These are phyloP conservation scores for Diorhabda sublineata DNA, from an alignment of 1,140 invertebrate species.

Conservation along the genomic window DNA sequence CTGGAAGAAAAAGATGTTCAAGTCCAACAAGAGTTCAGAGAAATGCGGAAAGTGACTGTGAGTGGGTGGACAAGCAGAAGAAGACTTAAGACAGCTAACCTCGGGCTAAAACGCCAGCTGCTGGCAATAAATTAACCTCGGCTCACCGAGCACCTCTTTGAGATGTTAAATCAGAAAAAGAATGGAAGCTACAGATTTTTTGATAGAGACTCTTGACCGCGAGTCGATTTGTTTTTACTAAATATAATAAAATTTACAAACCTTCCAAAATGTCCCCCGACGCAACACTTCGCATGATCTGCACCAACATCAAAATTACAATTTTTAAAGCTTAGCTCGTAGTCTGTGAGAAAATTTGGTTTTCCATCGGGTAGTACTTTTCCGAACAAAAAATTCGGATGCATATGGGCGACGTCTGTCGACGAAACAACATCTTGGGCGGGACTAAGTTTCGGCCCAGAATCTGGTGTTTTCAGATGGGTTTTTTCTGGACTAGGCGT, in stretches of 20 bases:
- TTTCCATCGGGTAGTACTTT: slow-evolving; percentile 38
- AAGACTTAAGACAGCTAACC: too few relatives aligned
- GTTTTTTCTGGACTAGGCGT: slow-evolving; percentile 41
- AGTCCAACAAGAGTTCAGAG: too few relatives aligned
- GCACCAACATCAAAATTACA: slow-evolving; percentile 32
- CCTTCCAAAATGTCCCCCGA: slow-evolving; percentile 35
- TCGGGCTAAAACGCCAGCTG: too few relatives aligned
- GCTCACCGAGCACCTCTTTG: too few relatives aligned
- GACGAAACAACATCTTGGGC: not conserved
- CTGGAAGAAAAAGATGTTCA: too few relatives aligned
- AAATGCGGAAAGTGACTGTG: too few relatives aligned
- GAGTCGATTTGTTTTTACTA: not conserved
- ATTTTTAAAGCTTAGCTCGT: slow-evolving; percentile 39
- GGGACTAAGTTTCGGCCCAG: slow-evolving; percentile 3
- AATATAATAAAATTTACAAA: slow-evolving; percentile 8
- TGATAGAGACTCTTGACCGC: too few relatives aligned
- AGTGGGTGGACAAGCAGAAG: too few relatives aligned
- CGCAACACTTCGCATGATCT: slow-evolving; percentile 40
- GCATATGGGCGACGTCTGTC: slow-evolving; percentile 31
- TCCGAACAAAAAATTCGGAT: slow-evolving; percentile 39
- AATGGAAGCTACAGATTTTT: too few relatives aligned
- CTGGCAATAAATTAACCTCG: too few relatives aligned
- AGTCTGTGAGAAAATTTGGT: slow-evolving; percentile 40
- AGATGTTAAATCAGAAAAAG: too few relatives aligned
- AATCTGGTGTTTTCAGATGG: slow-evolving; percentile 18